Evolutionary conservation across 2,113 vertebrate species (phyloP).

Genomic region (Gymnogyps californianus): DNA sequence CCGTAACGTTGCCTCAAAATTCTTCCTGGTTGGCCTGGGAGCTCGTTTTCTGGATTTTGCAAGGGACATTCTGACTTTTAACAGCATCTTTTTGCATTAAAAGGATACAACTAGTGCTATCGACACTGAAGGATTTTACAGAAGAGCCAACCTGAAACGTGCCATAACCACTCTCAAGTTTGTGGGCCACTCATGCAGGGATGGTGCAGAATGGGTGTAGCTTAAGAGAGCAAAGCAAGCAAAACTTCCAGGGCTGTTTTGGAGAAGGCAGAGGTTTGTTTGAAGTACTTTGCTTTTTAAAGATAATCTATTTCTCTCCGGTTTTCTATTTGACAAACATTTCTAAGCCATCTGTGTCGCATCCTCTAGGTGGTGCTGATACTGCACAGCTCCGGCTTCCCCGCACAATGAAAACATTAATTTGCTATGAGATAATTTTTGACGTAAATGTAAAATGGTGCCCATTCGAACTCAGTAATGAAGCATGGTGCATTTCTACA

Average conservation of each 20-base stretch:
- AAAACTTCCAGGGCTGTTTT: background rate
- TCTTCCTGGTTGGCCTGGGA: background rate
- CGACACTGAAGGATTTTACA: background rate
- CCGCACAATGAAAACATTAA: slow-evolving; percentile 99
- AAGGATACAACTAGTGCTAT: background rate
- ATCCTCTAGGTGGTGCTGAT: slow-evolving; percentile 93
- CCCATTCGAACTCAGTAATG: slow-evolving; percentile 99
- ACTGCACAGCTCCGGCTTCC: slow-evolving; percentile 73
- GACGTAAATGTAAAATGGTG: slow-evolving; percentile 99
- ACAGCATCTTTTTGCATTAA: background rate
- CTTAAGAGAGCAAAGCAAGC: background rate
- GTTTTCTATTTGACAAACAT: background rate
- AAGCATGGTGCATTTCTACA: slow-evolving; percentile 99
- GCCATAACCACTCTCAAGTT: fast-evolving
- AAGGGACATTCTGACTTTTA: background rate
- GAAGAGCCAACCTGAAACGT: background rate
- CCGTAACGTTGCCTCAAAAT: background rate
- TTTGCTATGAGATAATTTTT: slow-evolving; percentile 99
- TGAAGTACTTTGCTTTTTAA: background rate
- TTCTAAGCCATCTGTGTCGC: background rate
- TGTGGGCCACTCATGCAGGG: fast-evolving
- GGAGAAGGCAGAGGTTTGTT: background rate
- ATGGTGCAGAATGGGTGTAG: fast-evolving
- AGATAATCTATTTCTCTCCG: background rate
- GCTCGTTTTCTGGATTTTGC: background rate